Conservation (phyloP, 2,113 vertebrate species). For the Microtus montanus region DNA sequence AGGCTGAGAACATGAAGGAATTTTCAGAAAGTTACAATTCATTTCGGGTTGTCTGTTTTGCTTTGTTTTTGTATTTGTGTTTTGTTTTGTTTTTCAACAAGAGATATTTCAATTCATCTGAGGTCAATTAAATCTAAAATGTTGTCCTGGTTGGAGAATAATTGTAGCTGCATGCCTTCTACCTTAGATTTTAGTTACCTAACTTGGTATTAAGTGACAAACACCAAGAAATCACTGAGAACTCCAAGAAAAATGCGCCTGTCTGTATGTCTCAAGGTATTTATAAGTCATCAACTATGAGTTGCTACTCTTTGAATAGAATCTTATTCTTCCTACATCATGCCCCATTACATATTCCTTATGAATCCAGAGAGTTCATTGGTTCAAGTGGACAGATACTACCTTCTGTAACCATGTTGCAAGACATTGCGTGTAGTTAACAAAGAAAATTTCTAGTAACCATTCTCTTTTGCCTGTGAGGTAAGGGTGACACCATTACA, state of each 20-base stretch:
- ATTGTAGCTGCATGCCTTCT: neutral
- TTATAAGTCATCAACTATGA: neutral
- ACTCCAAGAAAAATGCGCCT: neutral
- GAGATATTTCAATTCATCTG: constrained; percentile 51
- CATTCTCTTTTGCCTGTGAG: neutral
- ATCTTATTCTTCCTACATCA: neutral
- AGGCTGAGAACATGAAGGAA: constrained; percentile 50
- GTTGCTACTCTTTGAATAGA: neutral
- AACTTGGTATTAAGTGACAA: constrained; percentile 4
- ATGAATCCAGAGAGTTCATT: neutral
- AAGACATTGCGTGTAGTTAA: neutral
- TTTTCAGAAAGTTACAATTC: constrained; percentile 51
- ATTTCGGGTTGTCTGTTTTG: constrained; percentile 64
- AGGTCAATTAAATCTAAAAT: constrained; percentile 37
- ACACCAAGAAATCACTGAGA: neutral
- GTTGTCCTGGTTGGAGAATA: constrained; percentile 34
- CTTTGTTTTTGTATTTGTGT: constrained; percentile 70
- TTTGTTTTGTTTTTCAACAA: constrained; percentile 72
- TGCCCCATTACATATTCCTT: accelerated
- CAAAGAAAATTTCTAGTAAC: neutral
- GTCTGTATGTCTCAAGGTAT: neutral
- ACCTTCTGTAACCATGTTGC: neutral
- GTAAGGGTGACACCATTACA: no score
- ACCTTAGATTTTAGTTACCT: neutral
- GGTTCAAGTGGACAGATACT: neutral